phyloP scores from a whole-genome alignment of 1,140 invertebrate genomes.

The Meloidogyne floridensis region DNA sequence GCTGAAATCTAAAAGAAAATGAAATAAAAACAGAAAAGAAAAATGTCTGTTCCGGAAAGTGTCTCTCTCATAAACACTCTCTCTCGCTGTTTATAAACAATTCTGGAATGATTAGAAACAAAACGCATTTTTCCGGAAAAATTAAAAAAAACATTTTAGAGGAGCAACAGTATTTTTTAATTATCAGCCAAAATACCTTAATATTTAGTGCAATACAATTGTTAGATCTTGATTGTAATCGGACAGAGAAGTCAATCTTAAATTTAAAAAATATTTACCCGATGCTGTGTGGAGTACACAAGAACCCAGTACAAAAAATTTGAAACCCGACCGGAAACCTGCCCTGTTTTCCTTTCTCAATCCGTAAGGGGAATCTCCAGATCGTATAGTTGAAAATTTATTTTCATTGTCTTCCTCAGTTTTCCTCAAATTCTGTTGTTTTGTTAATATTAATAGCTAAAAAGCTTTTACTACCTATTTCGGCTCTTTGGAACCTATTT shows the following conservation, averaged over 20 bases:
- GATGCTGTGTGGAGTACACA: no score
- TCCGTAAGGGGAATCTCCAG: background rate
- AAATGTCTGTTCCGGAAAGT: no score
- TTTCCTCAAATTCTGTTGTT: background rate
- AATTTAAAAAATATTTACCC: background rate
- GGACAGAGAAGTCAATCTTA: constrained; percentile 24
- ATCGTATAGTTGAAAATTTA: background rate
- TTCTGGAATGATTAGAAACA: background rate
- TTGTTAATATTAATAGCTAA: background rate
- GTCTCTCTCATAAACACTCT: no score
- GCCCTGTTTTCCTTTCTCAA: no score
- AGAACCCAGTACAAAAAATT: no score
- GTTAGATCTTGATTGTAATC: constrained; percentile 23
- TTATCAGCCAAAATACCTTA: background rate
- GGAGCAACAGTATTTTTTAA: no score
- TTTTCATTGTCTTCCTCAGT: background rate
- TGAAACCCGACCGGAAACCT: no score
- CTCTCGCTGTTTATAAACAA: background rate
- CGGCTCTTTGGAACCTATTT: no score
- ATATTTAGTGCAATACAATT: constrained; percentile 25
- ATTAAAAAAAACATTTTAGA: no score
- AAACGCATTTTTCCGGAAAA: background rate
- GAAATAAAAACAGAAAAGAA: background rate
- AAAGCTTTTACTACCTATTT: background rate
- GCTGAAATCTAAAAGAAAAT: background rate